Percentiles rank a stretch among this genome's conserved stretches.
phyloP scores from a whole-genome alignment of 2,888 invertebrate genomes.

The Nymphalis c-album region DNA sequence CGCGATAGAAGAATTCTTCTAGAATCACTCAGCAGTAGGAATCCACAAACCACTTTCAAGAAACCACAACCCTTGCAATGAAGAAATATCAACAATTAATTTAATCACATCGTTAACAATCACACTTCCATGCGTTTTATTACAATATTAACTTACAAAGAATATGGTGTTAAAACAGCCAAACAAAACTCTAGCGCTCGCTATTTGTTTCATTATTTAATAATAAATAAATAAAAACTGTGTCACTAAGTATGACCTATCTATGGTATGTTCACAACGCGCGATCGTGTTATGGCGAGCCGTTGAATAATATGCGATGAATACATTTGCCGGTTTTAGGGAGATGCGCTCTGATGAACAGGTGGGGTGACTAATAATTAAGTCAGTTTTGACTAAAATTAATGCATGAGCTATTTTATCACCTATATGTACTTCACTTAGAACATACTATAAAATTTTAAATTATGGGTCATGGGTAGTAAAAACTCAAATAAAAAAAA shows the following conservation, averaged over 20 bases:
- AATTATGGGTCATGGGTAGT: not conserved
- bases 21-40: conserved; percentile 86
- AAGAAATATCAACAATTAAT: not conserved
- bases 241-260: conserved; percentile 36
- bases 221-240: conserved; percentile 33
- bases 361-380: conserved; percentile 82
- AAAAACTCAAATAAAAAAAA: not conserved
- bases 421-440: not conserved
- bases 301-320: conserved; percentile 69
- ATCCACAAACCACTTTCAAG: conserved; percentile 86
- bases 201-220: conserved; percentile 68
- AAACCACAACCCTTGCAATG: conserved; percentile 82
- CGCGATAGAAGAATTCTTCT: conserved; percentile 87
- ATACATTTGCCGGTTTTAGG: conserved; percentile 78
- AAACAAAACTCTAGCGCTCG: conserved; percentile 84
- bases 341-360: conserved; percentile 80
- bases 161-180: conserved; percentile 85
- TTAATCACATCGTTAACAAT: not conserved
- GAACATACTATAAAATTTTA: not conserved
- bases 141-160: conserved; percentile 74
- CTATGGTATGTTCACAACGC: conserved; percentile 45
- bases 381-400: conserved; percentile 75
- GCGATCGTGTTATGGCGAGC: conserved; percentile 51
- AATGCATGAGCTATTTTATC: conserved; percentile 50
- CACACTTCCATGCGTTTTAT: not conserved